Conservation (phyloP, 2,113 vertebrate genomes). For the Zapus hudsonius region DNA sequence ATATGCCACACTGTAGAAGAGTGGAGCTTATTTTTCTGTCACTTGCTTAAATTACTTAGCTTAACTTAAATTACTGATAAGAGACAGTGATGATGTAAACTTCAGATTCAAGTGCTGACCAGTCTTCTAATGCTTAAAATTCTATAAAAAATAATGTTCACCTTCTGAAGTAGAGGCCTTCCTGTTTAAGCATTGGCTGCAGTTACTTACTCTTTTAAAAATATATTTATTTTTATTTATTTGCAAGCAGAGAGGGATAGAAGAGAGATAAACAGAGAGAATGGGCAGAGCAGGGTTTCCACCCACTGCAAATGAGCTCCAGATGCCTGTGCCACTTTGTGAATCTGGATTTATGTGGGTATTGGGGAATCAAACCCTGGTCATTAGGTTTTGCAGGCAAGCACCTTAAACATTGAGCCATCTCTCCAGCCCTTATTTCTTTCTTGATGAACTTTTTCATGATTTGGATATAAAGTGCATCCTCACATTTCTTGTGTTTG, state of each 20-base stretch:
- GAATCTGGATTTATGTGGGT: not conserved
- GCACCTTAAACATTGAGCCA: too few species aligned
- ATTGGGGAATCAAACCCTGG: not conserved
- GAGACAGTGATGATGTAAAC: not conserved
- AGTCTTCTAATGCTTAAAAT: not conserved
- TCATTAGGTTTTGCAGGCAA: too few species aligned
- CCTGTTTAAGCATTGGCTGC: not conserved
- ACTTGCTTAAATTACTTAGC: not conserved
- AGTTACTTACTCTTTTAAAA: not conserved
- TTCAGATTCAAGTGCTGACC: constrained; percentile 3
- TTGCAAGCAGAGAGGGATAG: not conserved
- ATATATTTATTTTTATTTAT: not conserved
- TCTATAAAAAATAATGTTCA: not conserved
- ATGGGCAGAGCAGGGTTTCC: too few species aligned
- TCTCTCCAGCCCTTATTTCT: not conserved
- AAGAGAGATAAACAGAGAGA: too few species aligned
- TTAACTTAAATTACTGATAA: not conserved
- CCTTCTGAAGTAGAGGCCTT: not conserved
- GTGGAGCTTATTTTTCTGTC: not conserved
- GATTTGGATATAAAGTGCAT: not conserved
- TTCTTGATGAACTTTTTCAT: not conserved
- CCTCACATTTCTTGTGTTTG: too few species aligned
- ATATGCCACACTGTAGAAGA: not conserved
- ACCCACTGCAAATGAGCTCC: too few species aligned
- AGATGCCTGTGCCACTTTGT: too few species aligned